Evolutionary conservation across 2,113 vertebrate species (phyloP).

Genomic region (Cheilinus undulatus): DNA sequence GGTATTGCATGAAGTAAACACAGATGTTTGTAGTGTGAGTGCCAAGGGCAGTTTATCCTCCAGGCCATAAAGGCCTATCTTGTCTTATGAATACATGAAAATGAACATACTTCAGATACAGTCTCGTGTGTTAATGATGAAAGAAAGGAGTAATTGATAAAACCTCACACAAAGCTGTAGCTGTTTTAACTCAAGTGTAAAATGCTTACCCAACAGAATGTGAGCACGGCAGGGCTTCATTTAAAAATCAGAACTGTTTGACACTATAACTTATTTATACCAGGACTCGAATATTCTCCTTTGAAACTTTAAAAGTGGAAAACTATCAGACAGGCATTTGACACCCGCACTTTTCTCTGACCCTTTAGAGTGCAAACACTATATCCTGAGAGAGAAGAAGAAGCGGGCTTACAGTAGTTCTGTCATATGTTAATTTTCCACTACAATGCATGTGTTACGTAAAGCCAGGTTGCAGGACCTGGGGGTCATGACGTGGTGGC

Average conservation of each 20-base stretch:
- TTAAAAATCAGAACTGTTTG: background rate
- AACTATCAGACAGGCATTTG: background rate
- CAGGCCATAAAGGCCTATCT: too few relatives aligned
- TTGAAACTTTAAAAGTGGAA: background rate
- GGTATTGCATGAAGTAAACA: too few relatives aligned
- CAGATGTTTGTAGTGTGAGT: too few relatives aligned
- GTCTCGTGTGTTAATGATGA: background rate
- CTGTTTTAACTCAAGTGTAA: slow-evolving; percentile 27
- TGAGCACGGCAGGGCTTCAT: background rate
- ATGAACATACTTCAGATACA: slow-evolving; percentile 1
- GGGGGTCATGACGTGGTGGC: slow-evolving; percentile 45
- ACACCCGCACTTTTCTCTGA: background rate
- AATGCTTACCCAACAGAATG: background rate
- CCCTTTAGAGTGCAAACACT: slow-evolving; percentile 12
- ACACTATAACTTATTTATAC: slow-evolving; percentile 5
- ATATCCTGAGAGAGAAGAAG: slow-evolving; percentile 13
- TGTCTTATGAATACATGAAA: too few relatives aligned
- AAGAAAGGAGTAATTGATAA: slow-evolving; percentile 25
- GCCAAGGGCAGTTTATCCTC: too few relatives aligned
- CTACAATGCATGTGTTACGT: slow-evolving; percentile 43
- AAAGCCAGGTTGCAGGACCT: slow-evolving; percentile 43
- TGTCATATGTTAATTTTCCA: slow-evolving; percentile 45
- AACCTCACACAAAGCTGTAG: slow-evolving; percentile 15
- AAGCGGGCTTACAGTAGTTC: background rate
- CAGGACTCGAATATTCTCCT: slow-evolving; percentile 5